Percentiles rank a stretch among this genome's conserved stretches.
phyloP scores from a whole-genome alignment of 2,113 vertebrate species.

The Callipepla squamata region DNA sequence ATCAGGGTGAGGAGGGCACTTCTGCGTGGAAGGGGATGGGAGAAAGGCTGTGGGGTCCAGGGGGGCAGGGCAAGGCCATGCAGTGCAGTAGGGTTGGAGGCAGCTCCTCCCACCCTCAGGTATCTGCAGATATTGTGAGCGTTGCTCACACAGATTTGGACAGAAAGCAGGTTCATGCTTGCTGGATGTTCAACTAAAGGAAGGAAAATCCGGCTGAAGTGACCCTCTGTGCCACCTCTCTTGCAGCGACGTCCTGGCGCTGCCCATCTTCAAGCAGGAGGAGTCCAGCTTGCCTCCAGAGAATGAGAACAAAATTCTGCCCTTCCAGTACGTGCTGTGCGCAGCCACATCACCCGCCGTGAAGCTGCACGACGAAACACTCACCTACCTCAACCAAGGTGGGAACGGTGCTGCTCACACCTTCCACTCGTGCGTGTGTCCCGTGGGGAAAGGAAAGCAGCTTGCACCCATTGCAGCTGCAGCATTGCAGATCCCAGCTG shows the following conservation, averaged over 20 bases:
- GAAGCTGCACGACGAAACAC: constrained; percentile 96
- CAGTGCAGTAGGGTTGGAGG: not conserved
- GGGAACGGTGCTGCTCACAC: constrained; percentile 4
- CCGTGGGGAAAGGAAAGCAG: not conserved
- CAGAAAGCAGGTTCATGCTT: too few relatives aligned
- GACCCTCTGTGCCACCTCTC: not conserved
- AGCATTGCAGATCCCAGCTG: too few relatives aligned
- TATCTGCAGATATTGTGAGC: accelerated
- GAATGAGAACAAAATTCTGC: constrained; percentile 91
- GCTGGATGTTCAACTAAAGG: not conserved
- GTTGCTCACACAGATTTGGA: not conserved
- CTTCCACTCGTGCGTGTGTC: not conserved
- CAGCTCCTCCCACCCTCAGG: not conserved
- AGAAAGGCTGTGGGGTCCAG: not conserved
- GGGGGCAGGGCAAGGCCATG: not conserved
- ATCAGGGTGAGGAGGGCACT: not conserved
- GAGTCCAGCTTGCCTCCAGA: constrained; percentile 93
- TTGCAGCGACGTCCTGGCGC: constrained; percentile 91
- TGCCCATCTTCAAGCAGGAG: constrained; percentile 99
- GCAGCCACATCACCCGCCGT: constrained; percentile 96
- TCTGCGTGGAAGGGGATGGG: not conserved
- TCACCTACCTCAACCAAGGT: constrained; percentile 99
- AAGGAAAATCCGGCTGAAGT: not conserved
- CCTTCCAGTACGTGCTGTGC: constrained; percentile 97
- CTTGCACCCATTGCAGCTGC: too few relatives aligned